Evolutionary conservation across 2,888 invertebrate species (phyloP).

Genomic region (Melanostoma mellinum): DNA sequence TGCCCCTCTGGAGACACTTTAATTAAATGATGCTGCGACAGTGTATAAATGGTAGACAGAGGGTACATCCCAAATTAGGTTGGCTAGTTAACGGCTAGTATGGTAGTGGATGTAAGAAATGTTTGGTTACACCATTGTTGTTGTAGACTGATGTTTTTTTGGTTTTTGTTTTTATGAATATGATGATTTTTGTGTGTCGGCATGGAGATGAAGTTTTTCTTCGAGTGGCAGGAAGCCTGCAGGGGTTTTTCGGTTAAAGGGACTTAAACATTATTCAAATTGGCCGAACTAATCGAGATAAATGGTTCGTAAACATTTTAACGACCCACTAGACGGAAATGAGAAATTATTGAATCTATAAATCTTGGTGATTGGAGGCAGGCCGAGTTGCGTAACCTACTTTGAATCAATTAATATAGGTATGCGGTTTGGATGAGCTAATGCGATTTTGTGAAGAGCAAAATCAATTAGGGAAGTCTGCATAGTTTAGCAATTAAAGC

Average conservation of each 20-base stretch:
- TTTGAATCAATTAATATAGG: too few relatives aligned
- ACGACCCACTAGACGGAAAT: constrained; percentile 28
- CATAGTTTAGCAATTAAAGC: too few relatives aligned
- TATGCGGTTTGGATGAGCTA: too few relatives aligned
- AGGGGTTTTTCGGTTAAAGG: constrained; percentile 59
- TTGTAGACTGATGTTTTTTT: not conserved
- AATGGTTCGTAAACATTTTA: constrained; percentile 33
- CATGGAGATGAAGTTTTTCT: constrained; percentile 59
- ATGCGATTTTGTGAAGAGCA: too few relatives aligned
- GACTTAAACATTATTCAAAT: constrained; percentile 54
- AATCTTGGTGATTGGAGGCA: not conserved
- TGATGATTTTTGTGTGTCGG: constrained; percentile 51
- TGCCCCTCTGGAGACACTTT: constrained; percentile 21
- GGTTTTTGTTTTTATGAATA: constrained; percentile 15
- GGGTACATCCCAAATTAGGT: constrained; percentile 58
- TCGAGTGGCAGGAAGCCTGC: constrained; percentile 48
- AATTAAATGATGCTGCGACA: constrained; percentile 56
- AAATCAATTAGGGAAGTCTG: too few relatives aligned
- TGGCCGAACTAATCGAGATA: constrained; percentile 47
- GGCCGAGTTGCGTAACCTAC: too few relatives aligned
- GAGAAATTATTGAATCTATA: constrained; percentile 9
- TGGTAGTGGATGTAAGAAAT: constrained; percentile 10
- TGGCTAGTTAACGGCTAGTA: constrained; percentile 49
- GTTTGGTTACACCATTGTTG: constrained; percentile 13
- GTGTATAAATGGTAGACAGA: constrained; percentile 15